Evolutionary conservation across 2,888 invertebrate species (phyloP), one percentile per base, ranked within the genome.

Genomic region (Stenchaetothrips biformis): DNA sequence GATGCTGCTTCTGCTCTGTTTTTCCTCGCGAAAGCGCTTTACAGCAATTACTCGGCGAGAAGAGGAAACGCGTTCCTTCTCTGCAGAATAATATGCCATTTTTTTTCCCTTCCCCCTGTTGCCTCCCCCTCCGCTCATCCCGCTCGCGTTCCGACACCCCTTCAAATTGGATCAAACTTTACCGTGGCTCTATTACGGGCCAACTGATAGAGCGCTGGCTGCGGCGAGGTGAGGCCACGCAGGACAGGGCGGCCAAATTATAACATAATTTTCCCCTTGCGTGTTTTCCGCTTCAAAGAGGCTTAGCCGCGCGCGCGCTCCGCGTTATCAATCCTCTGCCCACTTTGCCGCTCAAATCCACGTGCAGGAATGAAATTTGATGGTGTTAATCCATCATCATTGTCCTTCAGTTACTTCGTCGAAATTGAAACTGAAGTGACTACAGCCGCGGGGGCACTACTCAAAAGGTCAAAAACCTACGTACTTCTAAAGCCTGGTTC

Each of bases 161-260:
- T 37, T 37, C 25, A 74, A 74, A 74, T 74, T 74, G 67, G 67
- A 74, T 74, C 67, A 74, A 74, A 25, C 67, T 74, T 74, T 74
- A 74, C 67, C 67, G 67, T 25, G 67, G 67, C 59, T 74, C 67
- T 74, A 74, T 74, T 74, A 74, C 67, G 67, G 21, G 21, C 25
- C 67, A 11, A 21, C 67, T 21, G 67, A 74, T 74, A 74, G 67
- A 25, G 25, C 67, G 67, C 11, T 7, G 67, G 67, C 21, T 11
- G 67, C 7, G 67, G 67, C 21, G 67, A 8, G 67, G 67, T 7
- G 67, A 25, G 3, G 67, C n/a, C n/a, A 21, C n/a, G 67, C 21
- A 11, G 67, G 1, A 21, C 67, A n/a, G 53, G 16, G 25, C 21
- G 67, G 6, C 25, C 9, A 74, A 74, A 74, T 74, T 74, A 21